Evolutionary conservation across 1,140 invertebrate species (phyloP), one percentile per base, ranked within the genome.

Genomic region (Zeugodacus cucurbitae): DNA sequence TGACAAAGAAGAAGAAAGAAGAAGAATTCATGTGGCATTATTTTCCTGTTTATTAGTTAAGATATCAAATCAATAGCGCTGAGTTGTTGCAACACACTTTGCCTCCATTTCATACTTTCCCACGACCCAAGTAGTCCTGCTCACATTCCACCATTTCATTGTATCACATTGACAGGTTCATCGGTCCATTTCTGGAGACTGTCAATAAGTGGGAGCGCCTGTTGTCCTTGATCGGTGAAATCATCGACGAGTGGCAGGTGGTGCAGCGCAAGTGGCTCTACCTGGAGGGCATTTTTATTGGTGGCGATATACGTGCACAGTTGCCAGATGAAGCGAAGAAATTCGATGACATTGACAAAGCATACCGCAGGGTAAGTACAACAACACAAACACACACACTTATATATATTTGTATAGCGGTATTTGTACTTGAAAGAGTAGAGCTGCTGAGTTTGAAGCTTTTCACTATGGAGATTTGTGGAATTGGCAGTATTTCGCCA

Each of bases 211-310:
- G 97, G 97, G 97, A 98, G 90, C 96, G 96, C 87, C 95, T 95
- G 17, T 93, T 99, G 89, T 96, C 97, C 1, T 95, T 95, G 10
- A 97, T 98, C 85, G 96, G 96, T 3, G 97, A 98, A 93, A 97
- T 98, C 5, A 95, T 98, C 14, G 97, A 98, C 90, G 95, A 96
- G 82, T 98, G 98, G 98, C 94, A 97, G 90, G 94, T 96, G 3
- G 95, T 97, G 4, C 98, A 98, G 91, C 94, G 96, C 89, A 98
- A 97, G 93, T 98, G 98, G 98, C 94, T 98, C 88, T 98, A 98
- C 91, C 94, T 98, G 87, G 98, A 98, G 92, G 97, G 97, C 0
- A 98, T 98, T 70, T 98, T 98, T 91, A 96, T 98, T 8, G 97
- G 97, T 2, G 97, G 96, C 20, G 97, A 98, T 91, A 98, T 98